Evolutionary conservation across 2,797 vertebrate species (phyloP), one percentile per base, ranked within the genome.

Genomic region (Ptychobarbus kaznakovi): DNA sequence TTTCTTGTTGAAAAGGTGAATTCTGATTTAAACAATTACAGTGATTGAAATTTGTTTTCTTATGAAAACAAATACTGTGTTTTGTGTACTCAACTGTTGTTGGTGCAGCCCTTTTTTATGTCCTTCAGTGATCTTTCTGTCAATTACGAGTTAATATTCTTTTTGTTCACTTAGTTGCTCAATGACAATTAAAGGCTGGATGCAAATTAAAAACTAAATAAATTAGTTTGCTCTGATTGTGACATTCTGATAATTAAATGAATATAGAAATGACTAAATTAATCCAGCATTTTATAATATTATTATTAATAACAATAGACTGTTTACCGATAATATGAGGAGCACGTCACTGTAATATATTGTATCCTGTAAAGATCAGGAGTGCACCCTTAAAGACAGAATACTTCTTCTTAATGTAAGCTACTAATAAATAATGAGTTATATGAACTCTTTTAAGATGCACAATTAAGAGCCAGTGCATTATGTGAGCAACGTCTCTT

Each of bases 401-500:
- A 83, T 83, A 76, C 42, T 35, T 83, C 22, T 83, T 83, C 81
- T 75, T 76, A 76, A 83, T 83, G 82, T 66, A 76, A 40, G 22
- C 66, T 68, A 53, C 73, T 76, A 25, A 83, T 83, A 40, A 83
- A 83, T 83, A 68, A 83, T 83, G 25, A n/a, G 76, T 58, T 66
- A 66, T 75, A 32, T 16, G 22, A 83, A 32, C 49, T 77, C 61
- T 81, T 81, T 81, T 58, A 68, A 51, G 73, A 68, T 51, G 44
- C 58, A 75, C 58, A 76, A 75, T 83, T 76, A 77, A 66, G 73
- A 83, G 82, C 32, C 72, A 77, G 61, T 77, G 35, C 82, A 68
- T 83, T 83, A 76, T 76, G 2, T 22, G 10, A 70, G 49, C 49
- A 81, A 16, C 13, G 11, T 79, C 16, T 76, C 35, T 42, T 66